Base-by-base conservation (phyloP, 2,888 invertebrate species). In the Girardia tigrina region DNA sequence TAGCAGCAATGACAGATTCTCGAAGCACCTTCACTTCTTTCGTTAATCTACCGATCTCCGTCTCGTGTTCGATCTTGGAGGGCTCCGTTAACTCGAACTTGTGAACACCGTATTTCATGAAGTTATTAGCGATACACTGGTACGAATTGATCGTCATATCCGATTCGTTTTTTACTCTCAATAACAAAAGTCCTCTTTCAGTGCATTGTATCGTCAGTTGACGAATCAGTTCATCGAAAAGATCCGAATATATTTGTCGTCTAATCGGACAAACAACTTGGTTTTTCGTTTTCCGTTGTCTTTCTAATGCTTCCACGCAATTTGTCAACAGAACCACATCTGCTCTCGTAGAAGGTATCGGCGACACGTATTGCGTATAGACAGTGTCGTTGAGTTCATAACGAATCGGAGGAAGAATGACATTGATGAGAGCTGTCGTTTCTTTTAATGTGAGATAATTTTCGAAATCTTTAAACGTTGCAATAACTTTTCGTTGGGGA, bases 231-330 rank as follows among this genome's bases (percentile, higher is more conserved):
- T 36, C 36, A 16, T 36, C 36, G 16, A 36, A 36, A 36, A 36
- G 36, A 36, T 36, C 36, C 12, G 36, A 12, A 36, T 36, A 36
- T 8, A 36, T 36, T 36, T 36, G 12, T 36, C 36, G 36, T 16
- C 36, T 36, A 36, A 56, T 56, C 23, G 56, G n/a, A 56, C 56
- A 56, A 56, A 56, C 56, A 23, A n/a, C 23, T 4, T 56, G n/a
- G n/a, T 56, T 56, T 56, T 56, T 56, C 6, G 56, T 56, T n/a
- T 56, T 56, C 23, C 56, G n/a, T n/a, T 56, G 56, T 56, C 23
- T 56, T 16, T 56, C 56, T 8, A 56, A n/a, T 20, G 4, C n/a
- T 56, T 56, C 56, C n/a, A 56, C n/a, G n/a, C 56, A 56, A 20
- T 56, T 56, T 2, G 56, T 56, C 23, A 56, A 16, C 23, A 56